Conservation (phyloP, 2,113 vertebrate species). For the Amphiprion percula region DNA sequence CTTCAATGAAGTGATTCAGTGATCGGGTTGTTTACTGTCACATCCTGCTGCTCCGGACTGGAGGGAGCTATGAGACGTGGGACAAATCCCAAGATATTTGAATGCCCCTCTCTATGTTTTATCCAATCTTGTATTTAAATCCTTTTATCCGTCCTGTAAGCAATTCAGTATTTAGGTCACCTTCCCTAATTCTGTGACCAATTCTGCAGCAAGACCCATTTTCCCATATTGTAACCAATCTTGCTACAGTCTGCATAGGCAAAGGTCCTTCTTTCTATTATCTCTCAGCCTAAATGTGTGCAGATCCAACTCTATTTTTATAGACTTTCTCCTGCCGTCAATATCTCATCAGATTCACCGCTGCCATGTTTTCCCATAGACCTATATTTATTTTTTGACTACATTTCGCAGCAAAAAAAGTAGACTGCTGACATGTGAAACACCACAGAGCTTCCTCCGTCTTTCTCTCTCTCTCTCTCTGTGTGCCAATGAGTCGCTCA, state of each 20-base stretch:
- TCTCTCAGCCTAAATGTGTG: slow-evolving; percentile 30
- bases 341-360: slow-evolving; percentile 24
- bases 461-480: background rate
- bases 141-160: slow-evolving; percentile 47
- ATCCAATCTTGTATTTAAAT: slow-evolving; percentile 39
- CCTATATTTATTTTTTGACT: slow-evolving; percentile 27
- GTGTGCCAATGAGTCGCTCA: slow-evolving; percentile 29
- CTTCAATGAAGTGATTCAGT: background rate
- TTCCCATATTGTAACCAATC: slow-evolving; percentile 13
- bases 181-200: slow-evolving; percentile 49
- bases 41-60: background rate
- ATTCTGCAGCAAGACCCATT: slow-evolving; percentile 18
- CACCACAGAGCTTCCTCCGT: background rate
- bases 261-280: slow-evolving; percentile 43
- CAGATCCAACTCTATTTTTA: slow-evolving; percentile 19
- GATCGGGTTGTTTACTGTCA: slow-evolving; percentile 3
- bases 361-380: background rate
- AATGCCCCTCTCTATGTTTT: slow-evolving; percentile 20
- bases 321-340: slow-evolving; percentile 26
- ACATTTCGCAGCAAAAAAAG: slow-evolving; percentile 14
- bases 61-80: slow-evolving; percentile 15
- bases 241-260: slow-evolving; percentile 17
- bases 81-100: slow-evolving; percentile 36
- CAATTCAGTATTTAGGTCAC: slow-evolving; percentile 57
- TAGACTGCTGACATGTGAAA: slow-evolving; percentile 8